Percentiles rank a stretch among this genome's conserved stretches.
Conservation (phyloP, 2,888 invertebrate genomes). For the Omphaloscelis lunosa region DNA sequence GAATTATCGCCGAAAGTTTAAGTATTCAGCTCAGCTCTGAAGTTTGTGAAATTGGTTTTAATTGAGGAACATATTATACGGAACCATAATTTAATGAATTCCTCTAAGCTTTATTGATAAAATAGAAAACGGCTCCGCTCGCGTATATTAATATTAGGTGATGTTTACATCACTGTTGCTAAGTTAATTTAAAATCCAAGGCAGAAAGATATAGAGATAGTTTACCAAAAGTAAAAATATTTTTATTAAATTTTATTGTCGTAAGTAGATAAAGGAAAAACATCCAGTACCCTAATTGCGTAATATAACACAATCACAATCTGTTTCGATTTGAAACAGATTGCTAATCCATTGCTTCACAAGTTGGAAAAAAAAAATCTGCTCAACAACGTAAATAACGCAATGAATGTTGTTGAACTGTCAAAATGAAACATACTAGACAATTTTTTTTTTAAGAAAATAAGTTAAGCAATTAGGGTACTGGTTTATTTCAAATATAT, state of each 20-base stretch:
- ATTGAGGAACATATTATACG: conserved; percentile 35
- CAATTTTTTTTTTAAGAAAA: too few relatives aligned
- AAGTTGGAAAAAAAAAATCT: too few relatives aligned
- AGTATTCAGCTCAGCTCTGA: conserved; percentile 53
- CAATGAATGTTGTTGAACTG: too few relatives aligned
- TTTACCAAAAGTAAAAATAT: background rate
- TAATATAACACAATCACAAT: too few relatives aligned
- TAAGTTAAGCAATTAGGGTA: too few relatives aligned
- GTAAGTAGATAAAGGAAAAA: background rate
- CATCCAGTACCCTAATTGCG: too few relatives aligned
- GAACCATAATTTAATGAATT: conserved; percentile 9
- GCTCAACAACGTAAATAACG: too few relatives aligned
- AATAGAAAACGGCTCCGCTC: background rate
- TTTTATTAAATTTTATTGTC: background rate
- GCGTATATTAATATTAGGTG: background rate
- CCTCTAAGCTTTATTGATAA: background rate
- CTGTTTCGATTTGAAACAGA: too few relatives aligned
- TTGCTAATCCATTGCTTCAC: too few relatives aligned
- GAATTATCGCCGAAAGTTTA: conserved; percentile 45
- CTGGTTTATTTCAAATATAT: background rate
- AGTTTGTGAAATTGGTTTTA: conserved; percentile 41
- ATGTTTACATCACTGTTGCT: background rate
- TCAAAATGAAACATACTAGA: too few relatives aligned
- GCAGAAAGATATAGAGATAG: too few relatives aligned
- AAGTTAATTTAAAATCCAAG: background rate